A percentile compares a stretch with the other conserved stretches of the same genome.
These are phyloP conservation scores for Dendrocincla tyrannina DNA, from an alignment of 2,797 vertebrate species.

Conservation along the genomic window DNA sequence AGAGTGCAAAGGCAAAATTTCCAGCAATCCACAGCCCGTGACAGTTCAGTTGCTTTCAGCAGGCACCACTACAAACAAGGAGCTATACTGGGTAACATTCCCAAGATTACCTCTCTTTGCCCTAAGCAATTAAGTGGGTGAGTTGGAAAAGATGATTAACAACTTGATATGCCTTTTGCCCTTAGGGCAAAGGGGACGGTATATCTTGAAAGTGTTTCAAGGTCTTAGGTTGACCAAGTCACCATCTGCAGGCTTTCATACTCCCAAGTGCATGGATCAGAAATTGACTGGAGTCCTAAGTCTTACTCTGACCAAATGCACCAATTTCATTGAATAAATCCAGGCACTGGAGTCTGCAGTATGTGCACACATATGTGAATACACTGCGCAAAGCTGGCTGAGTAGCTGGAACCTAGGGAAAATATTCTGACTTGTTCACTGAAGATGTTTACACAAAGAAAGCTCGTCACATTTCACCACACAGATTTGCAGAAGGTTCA, in stretches of 20 bases:
- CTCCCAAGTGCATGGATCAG: background rate
- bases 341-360: background rate
- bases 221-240: background rate
- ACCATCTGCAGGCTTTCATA: background rate
- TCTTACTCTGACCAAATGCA: background rate
- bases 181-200: background rate
- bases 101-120: background rate
- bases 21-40: background rate
- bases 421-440: background rate
- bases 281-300: background rate
- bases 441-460: background rate
- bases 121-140: background rate
- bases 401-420: background rate
- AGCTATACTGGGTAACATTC: background rate
- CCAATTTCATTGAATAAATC: background rate
- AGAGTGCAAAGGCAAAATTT: background rate
- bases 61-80: background rate
- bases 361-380: background rate
- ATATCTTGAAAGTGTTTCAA: background rate
- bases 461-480: background rate
- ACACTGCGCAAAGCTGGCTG: background rate
- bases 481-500: background rate
- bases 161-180: background rate
- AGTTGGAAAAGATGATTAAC: background rate
- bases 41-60: background rate